Evolutionary conservation across 2,888 invertebrate genomes (phyloP).

Genomic region (Lasiommata megera): DNA sequence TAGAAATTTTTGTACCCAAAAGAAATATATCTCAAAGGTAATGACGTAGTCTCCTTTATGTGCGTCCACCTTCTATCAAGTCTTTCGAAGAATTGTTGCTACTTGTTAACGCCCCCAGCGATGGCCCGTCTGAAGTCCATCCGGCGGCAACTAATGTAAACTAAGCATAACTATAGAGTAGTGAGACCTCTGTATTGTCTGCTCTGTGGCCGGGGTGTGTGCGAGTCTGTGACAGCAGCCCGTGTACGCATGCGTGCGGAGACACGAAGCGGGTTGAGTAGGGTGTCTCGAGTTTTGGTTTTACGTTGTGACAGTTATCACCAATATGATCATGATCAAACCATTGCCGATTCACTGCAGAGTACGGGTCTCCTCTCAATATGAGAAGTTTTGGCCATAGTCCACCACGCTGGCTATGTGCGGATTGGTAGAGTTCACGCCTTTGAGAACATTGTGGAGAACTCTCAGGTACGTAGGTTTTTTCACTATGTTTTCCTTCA

Average conservation of each 20-base stretch:
- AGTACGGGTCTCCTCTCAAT: too few relatives aligned
- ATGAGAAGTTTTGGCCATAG: too few relatives aligned
- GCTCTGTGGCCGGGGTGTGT: constrained; percentile 54
- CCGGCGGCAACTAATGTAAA: constrained; percentile 4
- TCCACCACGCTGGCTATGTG: too few relatives aligned
- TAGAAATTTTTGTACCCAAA: too few relatives aligned
- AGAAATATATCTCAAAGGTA: too few relatives aligned
- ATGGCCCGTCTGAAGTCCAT: constrained; percentile 2
- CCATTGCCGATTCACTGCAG: too few relatives aligned
- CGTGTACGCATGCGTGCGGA: constrained; percentile 61
- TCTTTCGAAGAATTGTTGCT: neutral
- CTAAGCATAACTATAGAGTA: constrained; percentile 1
- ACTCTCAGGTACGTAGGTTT: too few relatives aligned
- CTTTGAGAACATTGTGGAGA: too few relatives aligned
- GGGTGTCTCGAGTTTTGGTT: constrained; percentile 40
- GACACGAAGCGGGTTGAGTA: constrained; percentile 56
- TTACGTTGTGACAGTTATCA: constrained; percentile 19
- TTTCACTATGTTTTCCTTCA: too few relatives aligned
- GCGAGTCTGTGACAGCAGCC: constrained; percentile 53
- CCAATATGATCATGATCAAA: too few relatives aligned
- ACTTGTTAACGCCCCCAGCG: neutral
- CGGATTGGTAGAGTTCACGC: too few relatives aligned
- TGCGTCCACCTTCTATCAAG: neutral
- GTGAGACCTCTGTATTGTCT: constrained; percentile 26
- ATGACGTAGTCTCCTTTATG: too few relatives aligned